Evolutionary conservation across 2,888 invertebrate genomes (phyloP).

Genomic region (Tyria jacobaeae): DNA sequence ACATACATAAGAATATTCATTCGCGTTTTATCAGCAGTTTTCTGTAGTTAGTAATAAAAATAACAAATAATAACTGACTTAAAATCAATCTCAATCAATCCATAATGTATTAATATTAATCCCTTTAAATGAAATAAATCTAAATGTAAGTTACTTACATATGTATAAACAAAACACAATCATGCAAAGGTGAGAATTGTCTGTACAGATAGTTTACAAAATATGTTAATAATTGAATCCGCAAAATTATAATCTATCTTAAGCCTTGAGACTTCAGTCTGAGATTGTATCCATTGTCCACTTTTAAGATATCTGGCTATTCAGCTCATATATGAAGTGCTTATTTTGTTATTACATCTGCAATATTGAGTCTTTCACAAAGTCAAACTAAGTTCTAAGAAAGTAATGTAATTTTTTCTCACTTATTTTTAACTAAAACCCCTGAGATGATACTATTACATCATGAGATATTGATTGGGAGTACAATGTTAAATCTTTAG

Average conservation of each 20-base stretch:
- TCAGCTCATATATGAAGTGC: not conserved
- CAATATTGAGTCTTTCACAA: not conserved
- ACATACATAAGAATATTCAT: too few species aligned
- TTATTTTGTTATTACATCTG: not conserved
- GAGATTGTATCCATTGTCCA: conserved; percentile 4
- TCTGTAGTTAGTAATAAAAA: not conserved
- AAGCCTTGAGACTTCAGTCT: conserved; percentile 27
- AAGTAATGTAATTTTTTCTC: not conserved
- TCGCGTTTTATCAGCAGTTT: not conserved
- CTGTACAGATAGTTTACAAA: conserved; percentile 24
- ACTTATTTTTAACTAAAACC: not conserved
- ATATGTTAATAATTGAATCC: conserved; percentile 15
- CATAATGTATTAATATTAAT: not conserved
- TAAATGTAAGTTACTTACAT: conserved; percentile 18
- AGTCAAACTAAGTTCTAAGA: not conserved
- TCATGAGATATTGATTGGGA: conserved; percentile 1
- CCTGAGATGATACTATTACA: not conserved
- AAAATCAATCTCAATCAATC: not conserved
- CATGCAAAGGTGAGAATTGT: conserved; percentile 12
- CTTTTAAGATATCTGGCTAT: not conserved
- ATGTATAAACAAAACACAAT: conserved; percentile 21
- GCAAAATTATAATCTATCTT: conserved; percentile 11
- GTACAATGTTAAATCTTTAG: not conserved
- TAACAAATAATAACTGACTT: not conserved
- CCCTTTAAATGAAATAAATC: conserved; percentile 14